These are phyloP conservation scores for Camponotus vicinus DNA, from an alignment of 1,140 invertebrate genomes.

Conservation along the genomic window DNA sequence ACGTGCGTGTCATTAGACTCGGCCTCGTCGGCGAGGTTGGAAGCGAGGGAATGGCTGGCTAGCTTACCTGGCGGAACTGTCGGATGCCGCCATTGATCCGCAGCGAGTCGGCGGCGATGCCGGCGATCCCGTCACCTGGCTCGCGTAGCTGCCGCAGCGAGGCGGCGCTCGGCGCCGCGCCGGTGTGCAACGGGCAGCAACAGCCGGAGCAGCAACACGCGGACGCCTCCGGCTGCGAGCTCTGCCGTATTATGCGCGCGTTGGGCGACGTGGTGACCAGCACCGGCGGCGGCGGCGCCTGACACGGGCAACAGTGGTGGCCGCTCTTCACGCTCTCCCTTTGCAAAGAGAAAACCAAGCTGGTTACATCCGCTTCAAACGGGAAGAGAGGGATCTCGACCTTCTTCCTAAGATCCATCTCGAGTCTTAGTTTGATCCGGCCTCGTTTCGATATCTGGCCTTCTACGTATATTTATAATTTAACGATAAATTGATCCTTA, in stretches of 20 bases:
- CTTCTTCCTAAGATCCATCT: too few species aligned
- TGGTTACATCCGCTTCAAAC: background rate
- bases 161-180: constrained; percentile 89
- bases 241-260: constrained; percentile 94
- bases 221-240: constrained; percentile 95
- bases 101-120: constrained; percentile 98
- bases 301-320: constrained; percentile 88
- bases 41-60: background rate
- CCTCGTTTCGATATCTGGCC: too few species aligned
- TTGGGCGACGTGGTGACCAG: constrained; percentile 90
- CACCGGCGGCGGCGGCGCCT: constrained; percentile 89
- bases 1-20: background rate
- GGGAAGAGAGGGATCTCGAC: too few species aligned
- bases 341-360: constrained; percentile 48
- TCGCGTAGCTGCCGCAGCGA: constrained; percentile 94
- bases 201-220: constrained; percentile 89
- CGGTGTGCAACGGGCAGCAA: constrained; percentile 85
- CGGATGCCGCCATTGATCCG: constrained; percentile 98
- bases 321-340: constrained; percentile 85
- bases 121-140: constrained; percentile 95
- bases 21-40: background rate
- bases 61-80: constrained; percentile 97
- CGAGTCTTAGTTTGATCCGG: too few species aligned
- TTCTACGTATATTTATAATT: too few species aligned
- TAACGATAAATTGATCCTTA: too few species aligned